These are phyloP conservation scores for Chaetodon trifasciatus DNA, from an alignment of 2,797 vertebrate genomes.

Conservation along the genomic window DNA sequence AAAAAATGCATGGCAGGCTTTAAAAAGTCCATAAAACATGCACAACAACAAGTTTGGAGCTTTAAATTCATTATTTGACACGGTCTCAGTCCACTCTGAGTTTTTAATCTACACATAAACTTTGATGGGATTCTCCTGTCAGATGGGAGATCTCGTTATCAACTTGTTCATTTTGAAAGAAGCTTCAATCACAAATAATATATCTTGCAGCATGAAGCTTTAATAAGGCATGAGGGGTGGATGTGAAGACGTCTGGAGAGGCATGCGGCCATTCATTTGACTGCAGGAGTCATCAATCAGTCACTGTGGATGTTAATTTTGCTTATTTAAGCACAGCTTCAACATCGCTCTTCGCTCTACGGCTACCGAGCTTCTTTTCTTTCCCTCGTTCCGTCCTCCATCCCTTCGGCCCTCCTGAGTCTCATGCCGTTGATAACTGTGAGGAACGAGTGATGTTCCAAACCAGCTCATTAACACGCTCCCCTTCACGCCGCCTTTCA, in stretches of 20 bases:
- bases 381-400: neutral
- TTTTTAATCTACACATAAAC: neutral
- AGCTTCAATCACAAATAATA: neutral
- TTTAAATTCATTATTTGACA: neutral
- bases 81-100: neutral
- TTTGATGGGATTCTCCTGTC: neutral
- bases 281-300: constrained; percentile 16
- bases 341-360: neutral
- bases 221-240: neutral
- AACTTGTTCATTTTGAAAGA: neutral
- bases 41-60: neutral
- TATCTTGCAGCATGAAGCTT: neutral
- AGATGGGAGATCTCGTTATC: neutral
- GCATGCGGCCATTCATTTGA: neutral
- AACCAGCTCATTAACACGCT: constrained; percentile 63
- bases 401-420: constrained; percentile 10
- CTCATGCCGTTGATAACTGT: constrained; percentile 25
- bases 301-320: constrained; percentile 15
- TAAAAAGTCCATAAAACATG: constrained; percentile 2
- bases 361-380: neutral
- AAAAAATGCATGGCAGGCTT: constrained; percentile 7
- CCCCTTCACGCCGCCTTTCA: constrained; percentile 51
- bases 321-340: constrained; percentile 10
- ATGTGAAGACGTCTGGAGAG: constrained; percentile 19
- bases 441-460: constrained; percentile 40